Base-by-base conservation (phyloP, 2,113 vertebrate genomes). In the Psilopogon haemacephalus region DNA sequence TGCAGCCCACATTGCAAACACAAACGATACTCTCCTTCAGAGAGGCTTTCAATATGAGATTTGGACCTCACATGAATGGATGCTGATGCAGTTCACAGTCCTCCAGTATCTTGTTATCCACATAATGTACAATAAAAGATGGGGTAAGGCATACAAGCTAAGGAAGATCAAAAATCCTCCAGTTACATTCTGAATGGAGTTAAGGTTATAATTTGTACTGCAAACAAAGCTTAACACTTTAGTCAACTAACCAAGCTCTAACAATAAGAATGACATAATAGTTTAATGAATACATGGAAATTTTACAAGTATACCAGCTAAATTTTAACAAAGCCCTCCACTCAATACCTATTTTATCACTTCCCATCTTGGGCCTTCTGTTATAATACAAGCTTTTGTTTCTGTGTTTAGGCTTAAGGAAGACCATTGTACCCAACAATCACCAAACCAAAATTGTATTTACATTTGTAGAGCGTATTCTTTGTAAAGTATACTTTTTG, bases 261-360 rank as follows among this genome's bases (percentile, higher is more conserved):
- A 99, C 98, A 99, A 99, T 98, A 97, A 98, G 97, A 97, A 98
- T 98, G 98, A 99, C 98, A 98, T 98, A 98, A 98, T 98, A 97
- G 96, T 92, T 97, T 92, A 93, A 97, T 99, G 98, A 99, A 99
- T 99, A 98, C 98, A 96, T 98, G 99, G 98, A 99, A 99, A 98
- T 98, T 98, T 98, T 98, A 97, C 93, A 97, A 98, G 98, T 98
- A 98, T 97, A 98, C 97, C 95, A 96, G 96, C 97, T 98, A 97
- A 97, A 97, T 97, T 98, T 97, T 97, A 97, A 98, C 98, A 98
- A 96, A 97, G 97, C 97, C 96, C 95, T 96, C 96, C 94, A 97
- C 97, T 98, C 97, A 98, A 98, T 98, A 97, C 96, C 96, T 97
- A 97, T 98, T 98, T 99, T 98, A 99, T 99, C 99, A 98, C 98